Evolutionary conservation across 2,113 vertebrate genomes (phyloP), one percentile per base, ranked within the genome.

Genomic region (Rattus rattus): DNA sequence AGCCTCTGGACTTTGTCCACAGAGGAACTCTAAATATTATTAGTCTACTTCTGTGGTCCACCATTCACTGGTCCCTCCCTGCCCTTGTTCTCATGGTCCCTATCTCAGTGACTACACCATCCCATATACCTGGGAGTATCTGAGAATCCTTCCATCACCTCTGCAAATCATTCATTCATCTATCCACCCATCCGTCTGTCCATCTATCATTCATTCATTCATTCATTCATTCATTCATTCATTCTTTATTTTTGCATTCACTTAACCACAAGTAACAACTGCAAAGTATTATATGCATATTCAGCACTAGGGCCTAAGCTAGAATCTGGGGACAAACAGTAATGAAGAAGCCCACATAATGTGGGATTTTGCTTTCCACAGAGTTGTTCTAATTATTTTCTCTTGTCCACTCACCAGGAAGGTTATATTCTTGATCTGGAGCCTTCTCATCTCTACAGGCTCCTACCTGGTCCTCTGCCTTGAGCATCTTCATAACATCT

Each of bases 361-460:
- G 39, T 36, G 72, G 87, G 12, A 70, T 59, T 94, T 89, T 49
- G 81, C 72, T 96, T 96, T 89, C 72, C 83, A 20, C n/a, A 73
- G 6, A 36, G 54, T 65, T 89, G 20, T 80, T 93, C 73, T 28
- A 49, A 49, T 39, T 30, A 63, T 43, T 97, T 80, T 17, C 67
- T 91, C 72, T 12, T 84, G 69, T n/a, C 19, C 7, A 47, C 65
- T 72, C 39, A 12, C 14, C 63, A 77, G 26, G 90, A 70, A 86
- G 54, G 76, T 33, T 26, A 19, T 14, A 20, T 26, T 49, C 72
- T 36, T 59, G 26, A 24, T 81, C 4, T 56, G 20, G n/a, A 59
- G 36, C 33, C 72, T 67, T 43, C 52, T 85, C n/a, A 63, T 79
- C 63, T 75, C 47, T 1, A 77, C 7, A n/a, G 63, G 33, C 16